Base-by-base conservation (phyloP, 2,888 invertebrate genomes). In the Calameuta filiformis region DNA sequence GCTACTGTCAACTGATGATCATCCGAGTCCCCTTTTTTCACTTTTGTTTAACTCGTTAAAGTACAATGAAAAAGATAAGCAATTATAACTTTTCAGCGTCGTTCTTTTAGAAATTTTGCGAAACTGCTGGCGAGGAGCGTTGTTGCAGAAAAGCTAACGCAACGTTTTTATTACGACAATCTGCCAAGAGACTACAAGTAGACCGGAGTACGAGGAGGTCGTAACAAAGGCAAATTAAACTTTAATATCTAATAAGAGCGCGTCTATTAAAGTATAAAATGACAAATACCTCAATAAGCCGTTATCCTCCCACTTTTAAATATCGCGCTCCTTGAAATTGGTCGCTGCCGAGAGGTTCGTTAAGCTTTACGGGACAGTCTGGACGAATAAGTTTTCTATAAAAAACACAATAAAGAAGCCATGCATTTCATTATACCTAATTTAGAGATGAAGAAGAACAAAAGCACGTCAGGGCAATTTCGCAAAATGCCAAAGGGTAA, bases 261-360 rank as follows among this genome's bases (percentile, higher is more conserved):
- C 69, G 73, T 76, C 76, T 40, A 79, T 82, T 78, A 78, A 79
- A 78, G 68, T 76, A 71, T 33, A 37, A 77, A 79, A 81, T 79
- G 81, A 78, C 81, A 78, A 81, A 81, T 75, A 81, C 76, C 79
- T 81, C 81, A 81, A 78, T 81, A 81, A 81, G 78, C 73, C 78
- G 81, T 77, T 23, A 56, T 56, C 56, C 56, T 56, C 71, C 34
- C 71, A 34, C 71, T 31, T 33, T 71, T 71, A 71, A 71, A 71
- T 56, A 56, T 9, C 56, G 9, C 23, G 56, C 56, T 23, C 56
- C 56, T 56, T 56, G 56, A 23, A 56, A 56, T 56, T 56, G 23
- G 23, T 56, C 56, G 56, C 56, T 23, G 2, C 23, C 56, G 6
- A 56, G 56, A 23, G 56, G 56, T 56, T 56, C 56, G 56, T 56